A percentile compares a stretch with the other conserved stretches of the same genome.
Evolutionary conservation across 1,140 invertebrate genomes (phyloP).

Genomic region (Phortica variegata): DNA sequence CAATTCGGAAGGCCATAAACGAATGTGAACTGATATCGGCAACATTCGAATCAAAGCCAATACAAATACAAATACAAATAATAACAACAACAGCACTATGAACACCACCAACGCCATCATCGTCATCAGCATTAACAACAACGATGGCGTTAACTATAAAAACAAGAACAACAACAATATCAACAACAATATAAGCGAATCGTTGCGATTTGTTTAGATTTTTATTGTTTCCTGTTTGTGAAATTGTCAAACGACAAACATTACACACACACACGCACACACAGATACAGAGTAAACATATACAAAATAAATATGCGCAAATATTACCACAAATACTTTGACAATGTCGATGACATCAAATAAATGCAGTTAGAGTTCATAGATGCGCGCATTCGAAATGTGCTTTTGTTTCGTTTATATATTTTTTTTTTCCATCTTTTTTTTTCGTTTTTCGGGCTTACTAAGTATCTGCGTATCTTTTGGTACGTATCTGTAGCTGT

Average conservation of each 20-base stretch:
- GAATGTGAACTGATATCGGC: constrained; percentile 17
- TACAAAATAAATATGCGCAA: too few relatives aligned
- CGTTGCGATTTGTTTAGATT: constrained; percentile 51
- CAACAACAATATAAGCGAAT: constrained; percentile 13
- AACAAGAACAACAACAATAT: constrained; percentile 5
- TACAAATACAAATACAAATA: constrained; percentile 17
- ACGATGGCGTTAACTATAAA: constrained; percentile 6
- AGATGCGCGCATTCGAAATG: too few relatives aligned
- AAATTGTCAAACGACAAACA: constrained; percentile 49
- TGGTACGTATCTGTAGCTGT: constrained; percentile 36
- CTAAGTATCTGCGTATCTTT: neutral
- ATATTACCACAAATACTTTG: too few relatives aligned
- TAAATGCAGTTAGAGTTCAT: too few relatives aligned
- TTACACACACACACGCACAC: constrained; percentile 26
- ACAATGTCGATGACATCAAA: too few relatives aligned
- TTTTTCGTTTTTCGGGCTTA: too few relatives aligned
- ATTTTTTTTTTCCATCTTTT: constrained; percentile 37
- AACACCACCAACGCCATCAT: constrained; percentile 22
- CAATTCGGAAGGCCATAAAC: too few relatives aligned
- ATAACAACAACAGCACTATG: constrained; percentile 18
- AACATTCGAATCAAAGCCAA: too few relatives aligned
- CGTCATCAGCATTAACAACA: constrained; percentile 21
- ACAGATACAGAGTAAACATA: neutral
- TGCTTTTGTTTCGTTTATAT: constrained; percentile 26
- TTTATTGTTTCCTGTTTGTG: constrained; percentile 48